Percentiles rank a stretch among this genome's conserved stretches.
phyloP scores from a whole-genome alignment of 2,888 invertebrate genomes.

The Pachymerium ferrugineum region DNA sequence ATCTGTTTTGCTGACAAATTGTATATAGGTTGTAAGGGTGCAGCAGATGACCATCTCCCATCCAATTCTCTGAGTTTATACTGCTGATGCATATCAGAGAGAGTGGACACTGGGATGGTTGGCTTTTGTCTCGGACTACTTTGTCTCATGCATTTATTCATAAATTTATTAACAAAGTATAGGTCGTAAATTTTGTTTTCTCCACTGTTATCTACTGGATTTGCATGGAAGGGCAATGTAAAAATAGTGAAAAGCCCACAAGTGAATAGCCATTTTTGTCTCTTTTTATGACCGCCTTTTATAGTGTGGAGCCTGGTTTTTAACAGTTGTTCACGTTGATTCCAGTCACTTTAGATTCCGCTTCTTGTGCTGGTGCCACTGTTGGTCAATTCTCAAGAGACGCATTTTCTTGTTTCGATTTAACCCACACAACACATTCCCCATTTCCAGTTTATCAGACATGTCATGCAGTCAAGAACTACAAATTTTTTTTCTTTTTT shows the following conservation, averaged over 20 bases:
- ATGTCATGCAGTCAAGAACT: no score
- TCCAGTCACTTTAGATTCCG: neutral
- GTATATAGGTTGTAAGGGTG: neutral
- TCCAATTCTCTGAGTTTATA: neutral
- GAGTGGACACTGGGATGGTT: neutral
- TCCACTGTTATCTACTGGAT: neutral
- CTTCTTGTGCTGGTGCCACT: neutral
- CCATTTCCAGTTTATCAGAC: no score
- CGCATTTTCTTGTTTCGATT: neutral
- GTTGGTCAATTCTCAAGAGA: neutral
- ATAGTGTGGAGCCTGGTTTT: neutral
- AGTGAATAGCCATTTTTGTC: neutral
- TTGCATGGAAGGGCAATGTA: neutral
- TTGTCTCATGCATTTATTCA: slow-evolving; percentile 18
- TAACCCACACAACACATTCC: no score
- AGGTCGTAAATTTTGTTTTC: neutral
- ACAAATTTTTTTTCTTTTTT: neutral
- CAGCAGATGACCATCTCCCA: slow-evolving; percentile 12
- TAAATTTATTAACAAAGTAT: slow-evolving; percentile 6
- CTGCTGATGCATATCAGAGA: neutral
- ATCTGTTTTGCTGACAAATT: slow-evolving; percentile 18
- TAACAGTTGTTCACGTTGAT: neutral
- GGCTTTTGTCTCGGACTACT: neutral
- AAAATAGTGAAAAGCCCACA: no score
- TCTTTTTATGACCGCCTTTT: neutral